Base-by-base conservation (phyloP, 2,888 invertebrate species). In the Lamellibrachia satsuma region DNA sequence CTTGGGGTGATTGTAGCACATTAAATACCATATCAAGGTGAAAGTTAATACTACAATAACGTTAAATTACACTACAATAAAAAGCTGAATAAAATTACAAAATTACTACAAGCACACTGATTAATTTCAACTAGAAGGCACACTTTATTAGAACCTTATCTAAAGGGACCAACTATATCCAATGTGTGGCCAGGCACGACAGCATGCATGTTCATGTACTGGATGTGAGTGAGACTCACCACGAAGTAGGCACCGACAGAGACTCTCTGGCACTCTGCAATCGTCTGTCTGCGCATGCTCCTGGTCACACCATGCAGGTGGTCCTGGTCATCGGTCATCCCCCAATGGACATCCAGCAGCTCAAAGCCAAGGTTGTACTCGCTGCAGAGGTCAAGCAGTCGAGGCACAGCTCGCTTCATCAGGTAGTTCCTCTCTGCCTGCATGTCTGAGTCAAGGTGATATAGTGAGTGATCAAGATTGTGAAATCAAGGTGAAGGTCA, bases 221-320 rank as follows among this genome's bases (percentile, higher is more conserved):
- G 90, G 92, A 52, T 9, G 22, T 90, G 90, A 22, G 11, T 90
- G 22, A 91, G 11, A 92, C 92, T 90, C 75, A 94, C 94, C 91
- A 94, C 93, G 93, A 94, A 94, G 39, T 92, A 92, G 9, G 93
- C 93, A 2, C 94, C 94, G 11, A 94, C 75, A 7, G 94, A 94
- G 52, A 92, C 91, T 51, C 91, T 52, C 57, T 93, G 93, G 75
- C 94, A 94, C 9, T 93, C 92, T n/a, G 92, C 90, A 57, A 94
- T 93, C 52, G 92, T 93, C 57, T 55, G 75, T 11, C 92, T 90
- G 52, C 91, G 92, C 52, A 52, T 55, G 51, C 91, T 52, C 27
- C 91, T 90, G 6, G 92, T 75, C 9, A 52, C 39, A 7, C 75
- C 52, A 22, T 52, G 75, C n/a, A 51, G 52, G 51, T 92, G 90